A percentile compares a stretch with the other conserved stretches of the same genome.
Evolutionary conservation across 2,113 vertebrate genomes (phyloP).

Genomic region (Petrocephalus zakoni): DNA sequence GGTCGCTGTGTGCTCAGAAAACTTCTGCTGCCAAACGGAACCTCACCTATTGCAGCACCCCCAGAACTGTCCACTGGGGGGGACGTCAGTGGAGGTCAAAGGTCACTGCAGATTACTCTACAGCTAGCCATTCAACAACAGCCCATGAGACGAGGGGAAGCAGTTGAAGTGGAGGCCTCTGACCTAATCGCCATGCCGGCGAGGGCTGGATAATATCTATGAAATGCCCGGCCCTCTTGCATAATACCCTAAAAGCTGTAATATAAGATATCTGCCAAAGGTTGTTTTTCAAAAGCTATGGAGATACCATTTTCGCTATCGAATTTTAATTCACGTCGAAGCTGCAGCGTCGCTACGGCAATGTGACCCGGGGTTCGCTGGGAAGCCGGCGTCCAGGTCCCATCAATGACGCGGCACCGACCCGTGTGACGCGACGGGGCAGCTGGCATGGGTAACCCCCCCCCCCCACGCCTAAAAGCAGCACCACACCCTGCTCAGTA

Average conservation of each 20-base stretch:
- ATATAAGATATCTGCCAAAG: neutral
- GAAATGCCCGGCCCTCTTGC: neutral
- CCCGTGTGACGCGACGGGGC: neutral
- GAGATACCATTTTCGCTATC: neutral
- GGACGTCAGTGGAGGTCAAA: neutral
- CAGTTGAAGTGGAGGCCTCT: neutral
- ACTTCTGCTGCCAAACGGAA: neutral
- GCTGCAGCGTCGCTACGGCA: neutral
- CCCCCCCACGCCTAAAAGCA: neutral
- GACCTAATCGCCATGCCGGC: neutral
- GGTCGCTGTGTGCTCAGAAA: neutral
- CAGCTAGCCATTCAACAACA: neutral
- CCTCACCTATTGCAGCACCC: neutral
- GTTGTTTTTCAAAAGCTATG: neutral
- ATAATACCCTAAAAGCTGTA: neutral
- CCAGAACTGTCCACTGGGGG: neutral
- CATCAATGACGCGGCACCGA: neutral
- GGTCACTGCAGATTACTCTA: neutral
- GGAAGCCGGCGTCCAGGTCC: neutral
- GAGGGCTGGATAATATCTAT: neutral
- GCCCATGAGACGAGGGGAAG: neutral
- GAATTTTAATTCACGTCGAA: neutral
- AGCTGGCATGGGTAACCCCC: slow-evolving; percentile 1
- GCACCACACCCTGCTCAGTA: slow-evolving; percentile 16
- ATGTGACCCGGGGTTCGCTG: neutral